Evolutionary conservation across 2,113 vertebrate species (phyloP).

Genomic region (Hypocryptadius cinnamomeus): DNA sequence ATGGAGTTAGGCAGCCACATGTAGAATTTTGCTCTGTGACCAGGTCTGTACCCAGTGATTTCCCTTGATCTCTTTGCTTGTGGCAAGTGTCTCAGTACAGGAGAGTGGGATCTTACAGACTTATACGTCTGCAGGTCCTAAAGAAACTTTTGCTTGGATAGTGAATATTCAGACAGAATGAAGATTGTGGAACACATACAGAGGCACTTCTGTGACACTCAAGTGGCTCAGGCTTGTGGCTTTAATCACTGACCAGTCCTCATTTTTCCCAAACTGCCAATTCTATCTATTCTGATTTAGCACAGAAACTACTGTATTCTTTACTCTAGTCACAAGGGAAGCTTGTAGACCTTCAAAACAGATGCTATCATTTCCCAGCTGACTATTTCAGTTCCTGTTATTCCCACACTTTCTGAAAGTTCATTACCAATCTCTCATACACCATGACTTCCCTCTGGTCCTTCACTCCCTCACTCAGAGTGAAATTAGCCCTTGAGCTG

Average conservation of each 20-base stretch:
- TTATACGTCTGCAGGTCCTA: not conserved
- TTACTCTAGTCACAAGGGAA: not conserved
- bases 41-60: not conserved
- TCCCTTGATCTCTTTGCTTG: not conserved
- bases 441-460: not conserved
- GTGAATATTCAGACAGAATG: not conserved
- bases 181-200: not conserved
- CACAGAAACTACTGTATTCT: not conserved
- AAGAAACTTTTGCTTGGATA: not conserved
- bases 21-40: not conserved
- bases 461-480: not conserved
- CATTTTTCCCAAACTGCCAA: not conserved
- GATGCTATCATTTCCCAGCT: not conserved
- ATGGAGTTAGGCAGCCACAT: not conserved
- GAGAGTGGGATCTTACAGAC: not conserved
- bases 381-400: not conserved
- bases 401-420: not conserved
- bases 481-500: not conserved
- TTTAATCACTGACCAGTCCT: not conserved
- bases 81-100: not conserved
- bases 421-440: not conserved
- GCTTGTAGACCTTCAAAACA: not conserved
- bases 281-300: not conserved
- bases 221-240: not conserved
- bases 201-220: not conserved